Evolutionary conservation across 2,888 invertebrate species (phyloP).

Genomic region (Leucoma salicis): DNA sequence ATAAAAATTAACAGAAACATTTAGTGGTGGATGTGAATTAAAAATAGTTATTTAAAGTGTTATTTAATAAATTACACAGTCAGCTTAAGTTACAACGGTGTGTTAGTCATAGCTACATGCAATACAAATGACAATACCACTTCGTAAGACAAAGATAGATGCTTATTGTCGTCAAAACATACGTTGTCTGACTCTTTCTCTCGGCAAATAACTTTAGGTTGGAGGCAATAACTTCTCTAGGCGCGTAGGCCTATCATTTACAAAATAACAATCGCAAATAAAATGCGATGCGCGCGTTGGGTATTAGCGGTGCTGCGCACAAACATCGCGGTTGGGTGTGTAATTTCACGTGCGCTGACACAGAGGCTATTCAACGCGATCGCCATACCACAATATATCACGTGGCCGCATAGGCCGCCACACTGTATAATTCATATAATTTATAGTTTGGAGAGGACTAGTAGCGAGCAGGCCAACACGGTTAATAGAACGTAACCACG

Average conservation of each 20-base stretch:
- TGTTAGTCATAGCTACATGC: conserved; percentile 49
- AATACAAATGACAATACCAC: conserved; percentile 65
- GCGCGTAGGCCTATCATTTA: conserved; percentile 69
- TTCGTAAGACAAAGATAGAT: conserved; percentile 64
- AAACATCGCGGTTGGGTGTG: conserved; percentile 65
- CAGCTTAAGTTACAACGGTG: conserved; percentile 47
- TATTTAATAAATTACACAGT: conserved; percentile 50
- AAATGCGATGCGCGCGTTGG: conserved; percentile 48
- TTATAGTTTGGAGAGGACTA: conserved; percentile 67
- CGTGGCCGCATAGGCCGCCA: conserved; percentile 60
- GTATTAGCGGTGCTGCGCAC: conserved; percentile 63
- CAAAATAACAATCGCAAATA: conserved; percentile 72
- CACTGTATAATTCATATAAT: conserved; percentile 79
- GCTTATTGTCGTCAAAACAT: conserved; percentile 73
- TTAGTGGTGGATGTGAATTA: conserved; percentile 22
- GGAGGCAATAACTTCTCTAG: conserved; percentile 65
- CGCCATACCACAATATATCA: conserved; percentile 76
- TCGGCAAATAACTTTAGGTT: conserved; percentile 58
- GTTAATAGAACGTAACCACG: conserved; percentile 78
- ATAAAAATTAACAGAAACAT: conserved; percentile 34
- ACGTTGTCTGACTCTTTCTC: conserved; percentile 54
- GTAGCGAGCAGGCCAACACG: conserved; percentile 62
- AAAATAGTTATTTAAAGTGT: conserved; percentile 41
- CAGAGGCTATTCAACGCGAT: conserved; percentile 50
- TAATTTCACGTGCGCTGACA: conserved; percentile 76